Conservation (phyloP, 2,888 invertebrate species). For the Drosophila histrio region DNA sequence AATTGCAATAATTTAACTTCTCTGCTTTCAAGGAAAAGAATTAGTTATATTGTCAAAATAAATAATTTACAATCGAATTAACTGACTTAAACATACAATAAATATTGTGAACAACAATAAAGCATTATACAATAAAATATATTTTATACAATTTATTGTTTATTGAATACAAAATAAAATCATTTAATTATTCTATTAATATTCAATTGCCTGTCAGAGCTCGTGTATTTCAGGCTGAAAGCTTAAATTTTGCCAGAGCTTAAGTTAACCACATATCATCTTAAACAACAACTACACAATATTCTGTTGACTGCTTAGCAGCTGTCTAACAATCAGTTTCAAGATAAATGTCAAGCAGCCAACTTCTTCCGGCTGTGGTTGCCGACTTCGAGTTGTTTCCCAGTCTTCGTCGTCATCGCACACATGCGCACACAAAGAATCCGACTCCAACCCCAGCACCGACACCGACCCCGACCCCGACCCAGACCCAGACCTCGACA, state of each 20-base stretch:
- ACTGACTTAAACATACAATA: neutral
- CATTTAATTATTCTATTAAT: conserved; percentile 13
- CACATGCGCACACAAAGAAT: conserved; percentile 21
- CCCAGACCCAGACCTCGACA: conserved; percentile 2
- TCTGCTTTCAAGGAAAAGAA: too few relatives aligned
- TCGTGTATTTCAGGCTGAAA: neutral
- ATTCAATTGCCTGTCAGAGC: conserved; percentile 20
- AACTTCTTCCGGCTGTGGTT: conserved; percentile 51
- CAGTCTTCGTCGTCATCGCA: neutral
- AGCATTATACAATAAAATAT: neutral
- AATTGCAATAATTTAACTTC: neutral
- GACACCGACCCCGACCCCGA: neutral
- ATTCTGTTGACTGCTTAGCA: conserved; percentile 23
- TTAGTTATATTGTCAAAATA: conserved; percentile 14
- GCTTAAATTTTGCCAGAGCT: neutral
- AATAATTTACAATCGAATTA: neutral
- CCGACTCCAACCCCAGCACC: conserved; percentile 3
- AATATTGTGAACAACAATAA: neutral
- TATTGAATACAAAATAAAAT: neutral
- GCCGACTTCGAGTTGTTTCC: conserved; percentile 18
- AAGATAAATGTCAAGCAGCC: conserved; percentile 46
- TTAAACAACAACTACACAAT: neutral
- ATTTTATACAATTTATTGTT: neutral
- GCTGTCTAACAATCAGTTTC: conserved; percentile 50
- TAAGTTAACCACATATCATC: conserved; percentile 14